Base-by-base conservation (phyloP, 1,140 invertebrate species). In the Bombyx mandarina region DNA sequence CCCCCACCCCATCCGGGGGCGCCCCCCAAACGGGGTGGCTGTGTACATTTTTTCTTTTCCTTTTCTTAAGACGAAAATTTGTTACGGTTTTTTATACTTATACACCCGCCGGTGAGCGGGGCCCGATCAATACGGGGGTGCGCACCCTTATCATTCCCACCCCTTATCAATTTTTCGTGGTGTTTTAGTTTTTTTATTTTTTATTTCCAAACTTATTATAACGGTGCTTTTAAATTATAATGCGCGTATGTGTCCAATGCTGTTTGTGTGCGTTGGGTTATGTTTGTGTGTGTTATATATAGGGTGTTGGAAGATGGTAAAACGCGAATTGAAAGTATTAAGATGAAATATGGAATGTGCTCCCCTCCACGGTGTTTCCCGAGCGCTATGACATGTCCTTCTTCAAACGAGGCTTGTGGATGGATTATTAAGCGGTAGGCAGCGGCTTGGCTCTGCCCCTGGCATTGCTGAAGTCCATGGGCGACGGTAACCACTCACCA, bases 31-130 rank as follows among this genome's bases (percentile, higher is more conserved):
- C 66, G 61, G 77, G 79, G 83, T 77, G 83, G 83, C 73, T 83
- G 82, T 85, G 77, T 78, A 87, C 82, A 82, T 87, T 87, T 87
- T 87, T 87, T 85, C 82, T 82, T 83, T 86, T 85, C 82, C 78
- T 87, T 87, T 85, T 87, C 83, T 87, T 87, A 87, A 86, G 83
- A 86, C 83, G 83, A 85, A 86, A 85, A 86, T 86, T 86, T 86
- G 83, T 86, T 86, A 86, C 83, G 80, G 82, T 86, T 35, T 86
- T 86, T 85, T 86, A 85, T 86, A 85, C 75, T 77, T 86, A 82
- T 82, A 80, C 75, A 66, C 59, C 62, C 53, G 42, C 42, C 35
- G 42, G 43, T 43, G 42, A 12, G 8, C 18, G 22, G 70, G 70
- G 80, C 52, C 46, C 48, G 48, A 50, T 50, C 48, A 50, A 50